A percentile compares a stretch with the other conserved stretches of the same genome.
phyloP scores from a whole-genome alignment of 2,113 vertebrate species.

The Dipodomys ordii region DNA sequence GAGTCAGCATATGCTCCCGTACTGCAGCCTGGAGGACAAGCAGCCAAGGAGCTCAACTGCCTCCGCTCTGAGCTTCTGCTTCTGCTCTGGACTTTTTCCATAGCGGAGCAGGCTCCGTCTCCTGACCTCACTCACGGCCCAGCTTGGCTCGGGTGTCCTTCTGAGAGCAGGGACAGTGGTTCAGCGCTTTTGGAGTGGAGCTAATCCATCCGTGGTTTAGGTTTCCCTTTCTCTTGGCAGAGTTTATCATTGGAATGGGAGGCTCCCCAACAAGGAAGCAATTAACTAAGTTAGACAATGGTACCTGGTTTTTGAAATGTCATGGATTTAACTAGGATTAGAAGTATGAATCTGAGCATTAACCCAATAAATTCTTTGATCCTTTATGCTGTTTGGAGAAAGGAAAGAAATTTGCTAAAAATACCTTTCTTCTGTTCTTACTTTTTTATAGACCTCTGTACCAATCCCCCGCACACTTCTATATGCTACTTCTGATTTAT shows the following conservation, averaged over 20 bases:
- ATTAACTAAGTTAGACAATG: conserved; percentile 53
- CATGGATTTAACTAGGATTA: conserved; percentile 62
- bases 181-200: not conserved
- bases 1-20: not conserved
- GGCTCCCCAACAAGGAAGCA: conserved; percentile 56
- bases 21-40: not conserved
- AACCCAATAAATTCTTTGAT: conserved; percentile 28
- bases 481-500: not conserved
- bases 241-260: conserved; percentile 23
- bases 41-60: not conserved
- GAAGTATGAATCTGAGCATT: conserved; percentile 28
- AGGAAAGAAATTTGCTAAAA: not conserved
- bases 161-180: not conserved
- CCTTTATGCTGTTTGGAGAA: conserved; percentile 1
- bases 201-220: conserved; percentile 15
- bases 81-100: not conserved
- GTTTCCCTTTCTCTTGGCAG: conserved; percentile 56
- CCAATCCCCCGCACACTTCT: not conserved
- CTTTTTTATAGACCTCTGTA: not conserved
- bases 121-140: not conserved
- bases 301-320: conserved; percentile 58
- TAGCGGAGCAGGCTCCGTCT: not conserved
- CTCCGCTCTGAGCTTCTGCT: not conserved
- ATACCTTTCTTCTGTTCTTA: not conserved
- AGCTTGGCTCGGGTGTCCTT: not conserved